These are phyloP conservation scores for Aphidius colemani DNA, from an alignment of 2,888 invertebrate genomes.

Conservation along the genomic window DNA sequence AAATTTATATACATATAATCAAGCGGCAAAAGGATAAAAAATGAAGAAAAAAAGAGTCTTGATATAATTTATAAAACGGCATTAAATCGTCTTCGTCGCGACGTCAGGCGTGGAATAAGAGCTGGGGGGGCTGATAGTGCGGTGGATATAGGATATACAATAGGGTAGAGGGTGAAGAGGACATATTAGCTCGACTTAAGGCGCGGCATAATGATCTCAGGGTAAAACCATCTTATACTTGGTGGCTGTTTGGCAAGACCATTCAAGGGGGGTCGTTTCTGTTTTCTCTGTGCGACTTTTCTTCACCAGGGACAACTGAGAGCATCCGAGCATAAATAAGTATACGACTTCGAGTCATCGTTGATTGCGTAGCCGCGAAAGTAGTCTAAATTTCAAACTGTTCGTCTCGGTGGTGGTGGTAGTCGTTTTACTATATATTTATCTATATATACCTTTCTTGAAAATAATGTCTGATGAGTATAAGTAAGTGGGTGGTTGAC, in stretches of 20 bases:
- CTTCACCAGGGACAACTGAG: constrained; percentile 26
- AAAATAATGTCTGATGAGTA: constrained; percentile 46
- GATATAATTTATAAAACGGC: constrained; percentile 58
- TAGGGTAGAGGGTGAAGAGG: constrained; percentile 38
- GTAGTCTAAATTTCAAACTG: constrained; percentile 23
- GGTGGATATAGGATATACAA: constrained; percentile 32
- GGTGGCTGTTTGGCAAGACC: constrained; percentile 29
- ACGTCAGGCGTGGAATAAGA: constrained; percentile 28
- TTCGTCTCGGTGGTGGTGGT: neutral
- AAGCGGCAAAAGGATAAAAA: no score
- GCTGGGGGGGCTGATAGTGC: constrained; percentile 9
- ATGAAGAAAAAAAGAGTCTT: constrained; percentile 3
- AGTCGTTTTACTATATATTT: constrained; percentile 8
- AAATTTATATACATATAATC: no score
- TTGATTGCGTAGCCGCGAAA: constrained; percentile 51
- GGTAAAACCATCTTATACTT: constrained; percentile 51
- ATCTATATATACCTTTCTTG: constrained; percentile 31
- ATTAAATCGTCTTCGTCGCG: constrained; percentile 55
- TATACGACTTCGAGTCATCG: constrained; percentile 50
- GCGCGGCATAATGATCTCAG: constrained; percentile 56
- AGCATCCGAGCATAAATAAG: constrained; percentile 56
- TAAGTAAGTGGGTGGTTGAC: constrained; percentile 22
- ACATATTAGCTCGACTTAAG: constrained; percentile 61
- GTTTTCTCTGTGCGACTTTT: neutral
- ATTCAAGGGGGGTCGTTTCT: constrained; percentile 1